Percentiles rank a stretch among this genome's conserved stretches.
Evolutionary conservation across 2,888 invertebrate species (phyloP).

Genomic region (Meganola albula): DNA sequence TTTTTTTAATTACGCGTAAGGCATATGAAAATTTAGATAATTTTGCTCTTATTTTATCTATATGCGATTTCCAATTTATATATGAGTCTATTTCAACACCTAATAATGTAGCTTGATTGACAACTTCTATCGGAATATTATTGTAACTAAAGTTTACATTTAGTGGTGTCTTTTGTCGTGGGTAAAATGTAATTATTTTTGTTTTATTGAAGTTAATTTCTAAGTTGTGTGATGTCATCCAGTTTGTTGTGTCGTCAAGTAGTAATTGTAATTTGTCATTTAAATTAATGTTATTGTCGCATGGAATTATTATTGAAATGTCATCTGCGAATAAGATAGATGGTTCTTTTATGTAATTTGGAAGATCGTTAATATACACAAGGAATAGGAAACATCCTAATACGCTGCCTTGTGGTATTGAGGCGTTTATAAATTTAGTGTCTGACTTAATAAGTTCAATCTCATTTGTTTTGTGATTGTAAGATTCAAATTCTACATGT

Average conservation of each 20-base stretch:
- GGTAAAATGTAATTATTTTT: not conserved
- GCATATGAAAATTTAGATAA: too few relatives aligned
- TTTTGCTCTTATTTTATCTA: too few relatives aligned
- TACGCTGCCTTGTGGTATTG: conserved; percentile 10
- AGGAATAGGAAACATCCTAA: conserved; percentile 10
- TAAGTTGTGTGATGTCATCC: conserved; percentile 5
- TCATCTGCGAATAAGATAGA: conserved; percentile 2
- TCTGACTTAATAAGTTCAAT: not conserved
- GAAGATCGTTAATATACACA: conserved; percentile 8
- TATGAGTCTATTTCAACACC: too few relatives aligned
- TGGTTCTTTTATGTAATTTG: conserved; percentile 1
- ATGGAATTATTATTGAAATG: not conserved
- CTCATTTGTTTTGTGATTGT: not conserved
- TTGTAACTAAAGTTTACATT: too few relatives aligned
- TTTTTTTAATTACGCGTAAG: too few relatives aligned
- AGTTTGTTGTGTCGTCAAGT: not conserved
- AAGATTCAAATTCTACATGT: not conserved
- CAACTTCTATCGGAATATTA: too few relatives aligned
- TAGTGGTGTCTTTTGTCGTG: not conserved
- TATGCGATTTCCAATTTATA: too few relatives aligned
- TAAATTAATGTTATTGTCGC: not conserved
- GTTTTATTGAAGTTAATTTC: not conserved
- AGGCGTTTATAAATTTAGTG: not conserved
- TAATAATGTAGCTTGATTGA: too few relatives aligned
- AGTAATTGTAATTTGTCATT: not conserved